These are phyloP conservation scores for Lathronympha strigana DNA, from an alignment of 2,888 invertebrate genomes.

Conservation along the genomic window DNA sequence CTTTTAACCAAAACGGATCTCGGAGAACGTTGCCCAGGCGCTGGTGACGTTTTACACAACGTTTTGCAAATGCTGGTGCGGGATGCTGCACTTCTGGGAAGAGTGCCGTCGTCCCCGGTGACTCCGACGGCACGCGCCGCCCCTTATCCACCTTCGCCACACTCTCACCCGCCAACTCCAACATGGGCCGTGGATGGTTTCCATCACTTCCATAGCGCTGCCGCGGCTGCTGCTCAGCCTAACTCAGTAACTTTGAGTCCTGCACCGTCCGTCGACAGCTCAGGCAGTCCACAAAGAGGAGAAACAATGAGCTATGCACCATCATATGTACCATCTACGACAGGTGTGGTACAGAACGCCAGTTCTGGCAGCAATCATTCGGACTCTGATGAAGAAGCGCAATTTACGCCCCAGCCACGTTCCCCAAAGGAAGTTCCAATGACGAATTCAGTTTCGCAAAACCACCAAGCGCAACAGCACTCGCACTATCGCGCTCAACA, in stretches of 20 bases:
- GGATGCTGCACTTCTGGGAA: slow-evolving; percentile 90
- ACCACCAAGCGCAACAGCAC: slow-evolving; percentile 70
- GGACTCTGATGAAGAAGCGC: slow-evolving; percentile 91
- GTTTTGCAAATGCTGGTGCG: slow-evolving; percentile 94
- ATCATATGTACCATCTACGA: slow-evolving; percentile 70
- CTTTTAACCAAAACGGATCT: slow-evolving; percentile 95
- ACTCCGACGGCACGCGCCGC: slow-evolving; percentile 90
- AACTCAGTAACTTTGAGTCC: slow-evolving; percentile 96
- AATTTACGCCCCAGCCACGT: slow-evolving; percentile 85
- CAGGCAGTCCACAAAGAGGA: slow-evolving; percentile 92
- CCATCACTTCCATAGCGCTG: slow-evolving; percentile 88
- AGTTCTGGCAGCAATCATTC: slow-evolving; percentile 90
- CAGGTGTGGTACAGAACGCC: slow-evolving; percentile 71
- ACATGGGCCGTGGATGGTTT: slow-evolving; percentile 87
- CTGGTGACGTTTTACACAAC: slow-evolving; percentile 97
- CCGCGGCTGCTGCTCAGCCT: slow-evolving; percentile 85
- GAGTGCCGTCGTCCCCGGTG: slow-evolving; percentile 92
- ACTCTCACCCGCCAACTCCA: slow-evolving; percentile 92
- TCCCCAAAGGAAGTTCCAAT: slow-evolving; percentile 82
- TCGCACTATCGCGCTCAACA: slow-evolving; percentile 76
- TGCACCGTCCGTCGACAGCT: slow-evolving; percentile 94
- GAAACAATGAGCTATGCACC: slow-evolving; percentile 78
- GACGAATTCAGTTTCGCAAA: slow-evolving; percentile 70
- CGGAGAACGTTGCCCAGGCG: slow-evolving; percentile 95
- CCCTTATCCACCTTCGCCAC: slow-evolving; percentile 90